Conservation (phyloP, 2,888 invertebrate species). For the Lissonota sp. region DNA sequence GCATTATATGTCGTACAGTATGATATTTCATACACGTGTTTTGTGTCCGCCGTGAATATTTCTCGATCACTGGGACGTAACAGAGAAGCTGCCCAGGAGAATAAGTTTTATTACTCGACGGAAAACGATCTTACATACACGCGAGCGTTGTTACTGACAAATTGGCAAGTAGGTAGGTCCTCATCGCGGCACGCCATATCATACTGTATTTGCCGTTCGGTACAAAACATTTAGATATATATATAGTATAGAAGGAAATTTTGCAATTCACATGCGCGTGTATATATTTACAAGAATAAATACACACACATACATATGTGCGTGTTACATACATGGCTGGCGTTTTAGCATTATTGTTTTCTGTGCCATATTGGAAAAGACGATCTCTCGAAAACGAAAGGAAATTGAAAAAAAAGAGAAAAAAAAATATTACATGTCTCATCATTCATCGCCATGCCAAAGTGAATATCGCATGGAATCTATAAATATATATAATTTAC, state of each 20-base stretch:
- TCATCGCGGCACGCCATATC: slow-evolving; percentile 54
- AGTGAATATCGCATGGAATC: no score
- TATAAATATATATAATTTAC: no score
- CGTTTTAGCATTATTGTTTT: slow-evolving; percentile 33
- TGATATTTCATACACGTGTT: neutral
- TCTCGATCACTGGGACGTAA: slow-evolving; percentile 58
- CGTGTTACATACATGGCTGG: neutral
- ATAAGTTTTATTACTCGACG: slow-evolving; percentile 10
- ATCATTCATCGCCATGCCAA: no score
- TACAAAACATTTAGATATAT: neutral
- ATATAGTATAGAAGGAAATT: neutral
- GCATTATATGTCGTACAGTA: neutral
- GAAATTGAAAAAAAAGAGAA: slow-evolving; percentile 12
- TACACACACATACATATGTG: no score
- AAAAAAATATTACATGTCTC: slow-evolving; percentile 9
- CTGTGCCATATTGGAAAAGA: slow-evolving; percentile 13
- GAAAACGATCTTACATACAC: slow-evolving; percentile 25
- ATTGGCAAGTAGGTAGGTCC: slow-evolving; percentile 55
- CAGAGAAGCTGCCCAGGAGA: slow-evolving; percentile 43
- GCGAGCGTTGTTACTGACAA: slow-evolving; percentile 59
- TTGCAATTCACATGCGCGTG: no score
- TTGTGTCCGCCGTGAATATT: slow-evolving; percentile 30
- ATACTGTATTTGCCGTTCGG: neutral
- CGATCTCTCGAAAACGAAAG: slow-evolving; percentile 37
- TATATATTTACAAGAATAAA: no score